A percentile compares a stretch with the other conserved stretches of the same genome.
Conservation (phyloP, 92 coral and sea anemone genomes). For the Bergia sp. region DNA sequence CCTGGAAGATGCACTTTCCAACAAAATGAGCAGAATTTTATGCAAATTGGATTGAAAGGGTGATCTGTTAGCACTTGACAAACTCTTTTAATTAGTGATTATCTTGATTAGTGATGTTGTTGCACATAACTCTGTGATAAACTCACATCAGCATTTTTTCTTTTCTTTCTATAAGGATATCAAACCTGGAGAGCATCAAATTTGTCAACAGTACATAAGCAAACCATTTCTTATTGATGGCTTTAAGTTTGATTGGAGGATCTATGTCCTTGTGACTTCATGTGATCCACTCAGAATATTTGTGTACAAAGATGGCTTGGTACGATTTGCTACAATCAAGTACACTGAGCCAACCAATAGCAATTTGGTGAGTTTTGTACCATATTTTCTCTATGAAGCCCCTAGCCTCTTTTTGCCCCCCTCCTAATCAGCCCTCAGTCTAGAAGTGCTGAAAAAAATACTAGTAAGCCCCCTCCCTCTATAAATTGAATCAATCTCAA, state of each 20-base stretch:
- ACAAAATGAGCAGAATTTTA: too few relatives aligned
- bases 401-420: too few relatives aligned
- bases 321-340: constrained; percentile 89
- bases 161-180: constrained; percentile 61
- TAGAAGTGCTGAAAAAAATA: too few relatives aligned
- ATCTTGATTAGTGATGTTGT: not conserved
- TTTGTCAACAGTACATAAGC: constrained; percentile 92
- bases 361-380: constrained; percentile 74
- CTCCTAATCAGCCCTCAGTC: too few relatives aligned
- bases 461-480: too few relatives aligned
- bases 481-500: too few relatives aligned
- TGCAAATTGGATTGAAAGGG: too few relatives aligned
- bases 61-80: not conserved
- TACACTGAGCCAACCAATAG: constrained; percentile 85
- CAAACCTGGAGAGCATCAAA: constrained; percentile 97
- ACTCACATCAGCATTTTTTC: not conserved
- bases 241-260: constrained; percentile 91
- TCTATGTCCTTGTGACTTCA: constrained; percentile 21
- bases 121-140: too few relatives aligned
- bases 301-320: constrained; percentile 46
- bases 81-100: not conserved
- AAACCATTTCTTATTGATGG: constrained; percentile 98
- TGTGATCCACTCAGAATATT: too few relatives aligned
- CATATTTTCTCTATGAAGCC: not conserved
- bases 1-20: too few relatives aligned